phyloP scores from a whole-genome alignment of 2,113 vertebrate species.

The Thermophis baileyi region DNA sequence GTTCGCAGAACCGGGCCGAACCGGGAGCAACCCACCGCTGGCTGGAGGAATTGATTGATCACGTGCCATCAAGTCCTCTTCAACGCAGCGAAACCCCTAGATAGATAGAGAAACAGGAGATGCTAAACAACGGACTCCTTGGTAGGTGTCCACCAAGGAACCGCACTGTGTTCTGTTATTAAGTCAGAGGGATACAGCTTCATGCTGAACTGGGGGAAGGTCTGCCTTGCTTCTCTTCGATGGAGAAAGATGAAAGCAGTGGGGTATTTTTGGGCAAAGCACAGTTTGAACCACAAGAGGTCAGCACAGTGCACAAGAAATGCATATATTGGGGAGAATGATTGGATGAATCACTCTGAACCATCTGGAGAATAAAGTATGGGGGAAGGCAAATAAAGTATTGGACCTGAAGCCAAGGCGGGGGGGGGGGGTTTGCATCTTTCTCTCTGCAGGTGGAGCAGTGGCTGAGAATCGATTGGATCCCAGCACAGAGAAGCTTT shows the following conservation, averaged over 20 bases:
- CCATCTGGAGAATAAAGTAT: not conserved
- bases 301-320: conserved; percentile 51
- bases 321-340: not conserved
- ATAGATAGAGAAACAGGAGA: not conserved
- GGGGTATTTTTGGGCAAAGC: not conserved
- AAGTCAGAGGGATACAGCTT: not conserved
- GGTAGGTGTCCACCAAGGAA: not conserved
- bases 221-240: accelerated
- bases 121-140: not conserved
- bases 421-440: not conserved
- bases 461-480: not conserved
- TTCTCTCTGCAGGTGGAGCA: not conserved
- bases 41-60: not conserved
- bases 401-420: not conserved
- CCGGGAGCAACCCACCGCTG: too few species aligned
- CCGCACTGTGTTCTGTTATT: not conserved
- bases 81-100: not conserved
- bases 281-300: conserved; percentile 56
- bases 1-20: too few species aligned
- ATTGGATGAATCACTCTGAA: not conserved
- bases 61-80: not conserved
- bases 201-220: not conserved
- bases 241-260: not conserved
- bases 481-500: not conserved
- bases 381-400: not conserved